Base-by-base conservation (phyloP, 2,797 vertebrate species). In the Typhlichthys subterraneus region DNA sequence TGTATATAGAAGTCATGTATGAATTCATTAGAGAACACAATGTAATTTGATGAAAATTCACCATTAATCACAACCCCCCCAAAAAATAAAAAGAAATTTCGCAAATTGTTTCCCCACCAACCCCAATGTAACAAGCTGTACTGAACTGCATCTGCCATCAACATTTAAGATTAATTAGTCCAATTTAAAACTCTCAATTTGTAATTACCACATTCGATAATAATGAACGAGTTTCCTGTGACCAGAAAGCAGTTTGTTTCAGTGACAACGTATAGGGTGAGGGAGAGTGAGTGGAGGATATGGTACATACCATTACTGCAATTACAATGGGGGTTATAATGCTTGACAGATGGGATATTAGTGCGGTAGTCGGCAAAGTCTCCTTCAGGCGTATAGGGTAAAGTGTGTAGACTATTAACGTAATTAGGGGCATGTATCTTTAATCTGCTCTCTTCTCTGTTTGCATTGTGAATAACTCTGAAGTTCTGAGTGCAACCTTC, bases 401-500 rank as follows among this genome's bases (percentile, higher is more conserved):
- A 65, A 48, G 15, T 12, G 38, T 60, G 31, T 5, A 56, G 33
- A 33, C 31, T 38, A 23, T 31, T 54, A 23, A 7, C 13, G 23
- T 54, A 31, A 56, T 15, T 52, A 23, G 29, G 33, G 13, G 0
- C 61, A 64, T 31, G 45, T 67, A 66, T n/a, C 67, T 82, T 74
- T 11, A 13, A n/a, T 62, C 69, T 77, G 42, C 42, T 48, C 42
- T 59, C 56, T 45, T 19, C 1, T 33, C 12, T 70, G 67, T 65
- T 63, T 11, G 12, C 31, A 65, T 54, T 48, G 51, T 60, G 23
- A 66, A 75, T 61, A 58, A 12, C 12, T 61, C 5, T 19, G 55
- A 29, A 46, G 29, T 45, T 17, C 46, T 67, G 57, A 57, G 29
- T 60, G 38, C 42, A 53, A 45, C 42, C 5, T 0, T 38, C 19